A percentile compares a stretch with the other conserved stretches of the same genome.
phyloP scores from a whole-genome alignment of 2,113 vertebrate genomes.

The Sterrhoptilus dennistouni region DNA sequence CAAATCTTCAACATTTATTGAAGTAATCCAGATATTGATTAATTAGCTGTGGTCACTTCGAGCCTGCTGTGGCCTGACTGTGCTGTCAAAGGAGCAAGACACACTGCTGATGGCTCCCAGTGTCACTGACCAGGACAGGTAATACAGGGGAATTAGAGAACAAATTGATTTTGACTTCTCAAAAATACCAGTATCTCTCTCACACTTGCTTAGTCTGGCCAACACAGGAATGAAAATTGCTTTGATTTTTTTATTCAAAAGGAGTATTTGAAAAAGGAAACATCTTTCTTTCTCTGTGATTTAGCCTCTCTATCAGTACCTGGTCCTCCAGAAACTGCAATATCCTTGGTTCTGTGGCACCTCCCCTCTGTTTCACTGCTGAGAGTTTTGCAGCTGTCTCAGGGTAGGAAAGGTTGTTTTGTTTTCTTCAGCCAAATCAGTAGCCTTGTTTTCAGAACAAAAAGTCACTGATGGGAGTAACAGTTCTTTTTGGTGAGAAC shows the following conservation, averaged over 20 bases:
- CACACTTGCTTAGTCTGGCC: not conserved
- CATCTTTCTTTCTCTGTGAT: not conserved
- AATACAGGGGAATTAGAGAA: not conserved
- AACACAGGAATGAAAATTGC: not conserved
- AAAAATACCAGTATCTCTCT: not conserved
- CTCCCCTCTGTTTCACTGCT: not conserved
- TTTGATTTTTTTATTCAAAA: not conserved
- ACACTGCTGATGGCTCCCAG: not conserved
- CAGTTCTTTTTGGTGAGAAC: constrained; percentile 71
- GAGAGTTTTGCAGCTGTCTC: constrained; percentile 27
- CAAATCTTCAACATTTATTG: not conserved
- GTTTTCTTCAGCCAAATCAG: constrained; percentile 70
- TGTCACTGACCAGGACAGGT: not conserved
- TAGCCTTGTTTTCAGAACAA: constrained; percentile 78
- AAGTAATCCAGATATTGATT: not conserved
- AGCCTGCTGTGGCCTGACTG: not conserved
- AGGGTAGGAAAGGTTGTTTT: constrained; percentile 38
- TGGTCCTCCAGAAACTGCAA: not conserved
- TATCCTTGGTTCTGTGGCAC: constrained; percentile 27
- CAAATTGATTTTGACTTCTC: not conserved
- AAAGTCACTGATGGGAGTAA: constrained; percentile 64
- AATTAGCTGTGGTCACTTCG: not conserved
- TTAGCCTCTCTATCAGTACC: not conserved
- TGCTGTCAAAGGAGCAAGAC: not conserved
- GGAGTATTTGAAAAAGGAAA: not conserved